Evolutionary conservation across 2,888 invertebrate genomes (phyloP).

Genomic region (Camptogramma bilineatum): DNA sequence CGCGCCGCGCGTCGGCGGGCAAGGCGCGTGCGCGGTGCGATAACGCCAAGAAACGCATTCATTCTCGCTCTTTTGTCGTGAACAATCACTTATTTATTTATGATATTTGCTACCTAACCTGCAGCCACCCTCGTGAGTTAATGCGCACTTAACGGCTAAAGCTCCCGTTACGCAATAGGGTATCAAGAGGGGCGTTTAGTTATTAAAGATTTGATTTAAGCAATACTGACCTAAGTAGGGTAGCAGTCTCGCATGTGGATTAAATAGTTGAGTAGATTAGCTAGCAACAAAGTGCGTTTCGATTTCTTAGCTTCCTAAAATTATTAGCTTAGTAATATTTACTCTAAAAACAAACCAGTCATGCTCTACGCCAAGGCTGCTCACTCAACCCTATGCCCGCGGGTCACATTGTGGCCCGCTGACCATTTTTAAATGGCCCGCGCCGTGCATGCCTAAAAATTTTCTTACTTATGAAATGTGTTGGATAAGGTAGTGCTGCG

Average conservation of each 20-base stretch:
- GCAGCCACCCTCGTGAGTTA: slow-evolving; percentile 72
- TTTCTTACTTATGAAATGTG: too few relatives aligned
- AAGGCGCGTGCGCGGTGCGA: slow-evolving; percentile 78
- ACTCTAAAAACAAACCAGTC: too few relatives aligned
- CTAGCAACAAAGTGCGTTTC: neutral
- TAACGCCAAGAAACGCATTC: slow-evolving; percentile 84
- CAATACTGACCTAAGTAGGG: slow-evolving; percentile 6
- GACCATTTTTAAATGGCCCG: too few relatives aligned
- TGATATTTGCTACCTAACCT: slow-evolving; percentile 83
- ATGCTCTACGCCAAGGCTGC: too few relatives aligned
- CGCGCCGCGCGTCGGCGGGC: slow-evolving; percentile 75
- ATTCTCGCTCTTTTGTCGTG: slow-evolving; percentile 82
- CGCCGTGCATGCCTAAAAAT: too few relatives aligned
- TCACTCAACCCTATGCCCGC: too few relatives aligned
- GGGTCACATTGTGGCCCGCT: too few relatives aligned
- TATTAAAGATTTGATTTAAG: slow-evolving; percentile 39
- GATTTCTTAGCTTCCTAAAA: too few relatives aligned
- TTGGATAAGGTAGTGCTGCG: too few relatives aligned
- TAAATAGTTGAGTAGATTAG: neutral
- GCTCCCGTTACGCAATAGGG: slow-evolving; percentile 47
- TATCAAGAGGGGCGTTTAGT: slow-evolving; percentile 44
- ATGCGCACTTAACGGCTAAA: slow-evolving; percentile 65
- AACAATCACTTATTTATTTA: slow-evolving; percentile 85
- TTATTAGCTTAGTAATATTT: too few relatives aligned
- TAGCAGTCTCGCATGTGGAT: neutral